A percentile compares a stretch with the other conserved stretches of the same genome.
These are phyloP conservation scores for Smittia sp. DNA, from an alignment of 2,888 invertebrate species.

Conservation along the genomic window DNA sequence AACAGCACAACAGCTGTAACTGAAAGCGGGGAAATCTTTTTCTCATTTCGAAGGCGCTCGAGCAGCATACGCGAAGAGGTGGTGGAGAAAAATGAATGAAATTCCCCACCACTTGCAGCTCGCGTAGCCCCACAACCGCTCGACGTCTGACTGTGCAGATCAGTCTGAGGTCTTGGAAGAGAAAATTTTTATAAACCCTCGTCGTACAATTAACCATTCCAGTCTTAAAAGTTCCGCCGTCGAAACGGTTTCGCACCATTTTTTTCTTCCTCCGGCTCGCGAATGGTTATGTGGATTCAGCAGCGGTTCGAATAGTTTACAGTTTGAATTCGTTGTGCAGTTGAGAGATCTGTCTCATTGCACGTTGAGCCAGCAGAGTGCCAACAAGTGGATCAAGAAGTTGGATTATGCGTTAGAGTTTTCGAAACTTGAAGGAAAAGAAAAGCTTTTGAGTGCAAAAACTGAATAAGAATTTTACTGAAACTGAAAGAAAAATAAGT, in stretches of 20 bases:
- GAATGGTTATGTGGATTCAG: conserved; percentile 34
- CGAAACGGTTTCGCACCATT: conserved; percentile 10
- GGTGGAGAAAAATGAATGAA: conserved; percentile 9
- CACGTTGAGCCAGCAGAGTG: conserved; percentile 30
- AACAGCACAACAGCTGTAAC: neutral
- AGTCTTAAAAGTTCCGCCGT: conserved; percentile 22
- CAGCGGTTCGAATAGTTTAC: conserved; percentile 31
- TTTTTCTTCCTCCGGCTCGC: neutral
- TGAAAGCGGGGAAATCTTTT: neutral
- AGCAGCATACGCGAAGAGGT: neutral
- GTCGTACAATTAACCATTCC: conserved; percentile 34
- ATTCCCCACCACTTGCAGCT: neutral
- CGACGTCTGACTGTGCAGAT: conserved; percentile 5
- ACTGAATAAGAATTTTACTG: neutral
- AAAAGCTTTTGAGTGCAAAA: neutral
- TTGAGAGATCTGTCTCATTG: conserved; percentile 38
- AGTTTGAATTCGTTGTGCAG: conserved; percentile 37
- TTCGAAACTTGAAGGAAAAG: neutral
- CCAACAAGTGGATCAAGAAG: conserved; percentile 19
- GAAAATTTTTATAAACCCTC: conserved; percentile 31
- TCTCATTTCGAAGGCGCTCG: neutral
- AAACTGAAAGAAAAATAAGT: neutral
- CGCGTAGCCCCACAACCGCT: neutral
- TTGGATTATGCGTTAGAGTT: neutral
- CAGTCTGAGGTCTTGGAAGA: neutral